phyloP scores from a whole-genome alignment of 2,113 vertebrate genomes.

The Mobula hypostoma region DNA sequence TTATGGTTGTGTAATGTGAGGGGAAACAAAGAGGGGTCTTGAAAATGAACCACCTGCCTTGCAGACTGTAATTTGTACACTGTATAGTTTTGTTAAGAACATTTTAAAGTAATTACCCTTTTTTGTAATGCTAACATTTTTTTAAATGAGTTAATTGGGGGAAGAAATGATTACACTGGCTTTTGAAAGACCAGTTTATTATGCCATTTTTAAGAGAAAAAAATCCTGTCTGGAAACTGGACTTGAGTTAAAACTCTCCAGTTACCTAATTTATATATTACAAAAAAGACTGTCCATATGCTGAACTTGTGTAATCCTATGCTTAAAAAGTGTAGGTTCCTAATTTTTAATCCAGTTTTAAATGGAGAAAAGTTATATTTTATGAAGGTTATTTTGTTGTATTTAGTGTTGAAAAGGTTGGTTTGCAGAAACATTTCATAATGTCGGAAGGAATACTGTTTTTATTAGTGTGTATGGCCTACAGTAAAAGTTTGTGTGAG shows the following conservation, averaged over 20 bases:
- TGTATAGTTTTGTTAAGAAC: conserved; percentile 85
- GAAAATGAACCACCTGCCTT: conserved; percentile 79
- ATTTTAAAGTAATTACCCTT: conserved; percentile 76
- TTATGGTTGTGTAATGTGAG: conserved; percentile 72
- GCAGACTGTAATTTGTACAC: conserved; percentile 97
- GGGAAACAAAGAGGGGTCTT: conserved; percentile 72
- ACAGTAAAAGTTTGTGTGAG: conserved; percentile 81
- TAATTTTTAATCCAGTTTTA: conserved; percentile 80
- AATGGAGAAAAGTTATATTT: conserved; percentile 89
- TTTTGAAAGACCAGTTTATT: conserved; percentile 68
- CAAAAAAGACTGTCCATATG: conserved; percentile 72
- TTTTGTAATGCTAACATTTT: conserved; percentile 84
- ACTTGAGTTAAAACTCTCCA: conserved; percentile 97
- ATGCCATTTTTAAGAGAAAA: conserved; percentile 75
- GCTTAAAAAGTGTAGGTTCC: conserved; percentile 74
- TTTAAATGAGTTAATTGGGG: conserved; percentile 60
- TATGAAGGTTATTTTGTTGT: conserved; percentile 96
- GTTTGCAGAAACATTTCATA: conserved; percentile 84
- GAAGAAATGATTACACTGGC: conserved; percentile 36
- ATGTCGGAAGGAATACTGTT: conserved; percentile 84
- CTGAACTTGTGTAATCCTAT: conserved; percentile 70
- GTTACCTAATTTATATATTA: conserved; percentile 80
- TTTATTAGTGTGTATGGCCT: conserved; percentile 84
- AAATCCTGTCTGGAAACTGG: conserved; percentile 74
- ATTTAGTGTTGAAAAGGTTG: conserved; percentile 85